phyloP scores from a whole-genome alignment of 2,888 invertebrate genomes.

The Monochamus alternatus region DNA sequence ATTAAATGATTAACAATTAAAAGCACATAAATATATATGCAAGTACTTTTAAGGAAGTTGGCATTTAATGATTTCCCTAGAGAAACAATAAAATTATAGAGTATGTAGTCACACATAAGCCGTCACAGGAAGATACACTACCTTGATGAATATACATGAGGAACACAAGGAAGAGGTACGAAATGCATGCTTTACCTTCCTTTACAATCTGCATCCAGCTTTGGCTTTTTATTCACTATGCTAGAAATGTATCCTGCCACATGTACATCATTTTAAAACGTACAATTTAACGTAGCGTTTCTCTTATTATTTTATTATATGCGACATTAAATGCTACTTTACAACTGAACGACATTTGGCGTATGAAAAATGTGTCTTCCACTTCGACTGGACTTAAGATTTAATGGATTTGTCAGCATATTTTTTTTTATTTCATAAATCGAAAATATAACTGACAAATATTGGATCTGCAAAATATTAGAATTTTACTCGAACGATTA shows the following conservation, averaged over 20 bases:
- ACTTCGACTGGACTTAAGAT: no score
- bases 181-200: background rate
- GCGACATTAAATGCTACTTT: no score
- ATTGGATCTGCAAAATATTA: no score
- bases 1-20: no score
- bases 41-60: background rate
- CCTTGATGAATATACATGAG: constrained; percentile 7
- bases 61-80: background rate
- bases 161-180: background rate
- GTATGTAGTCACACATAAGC: background rate
- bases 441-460: no score
- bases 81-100: background rate
- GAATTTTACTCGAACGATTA: no score
- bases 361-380: no score
- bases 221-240: background rate
- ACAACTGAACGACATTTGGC: no score
- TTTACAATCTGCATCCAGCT: background rate
- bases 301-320: no score
- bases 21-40: background rate
- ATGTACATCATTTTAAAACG: background rate
- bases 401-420: no score
- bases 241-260: background rate
- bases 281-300: no score
- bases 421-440: no score
- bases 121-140: constrained; percentile 1